Evolutionary conservation across 2,113 vertebrate species (phyloP).

Genomic region (Oncorhynchus nerka): DNA sequence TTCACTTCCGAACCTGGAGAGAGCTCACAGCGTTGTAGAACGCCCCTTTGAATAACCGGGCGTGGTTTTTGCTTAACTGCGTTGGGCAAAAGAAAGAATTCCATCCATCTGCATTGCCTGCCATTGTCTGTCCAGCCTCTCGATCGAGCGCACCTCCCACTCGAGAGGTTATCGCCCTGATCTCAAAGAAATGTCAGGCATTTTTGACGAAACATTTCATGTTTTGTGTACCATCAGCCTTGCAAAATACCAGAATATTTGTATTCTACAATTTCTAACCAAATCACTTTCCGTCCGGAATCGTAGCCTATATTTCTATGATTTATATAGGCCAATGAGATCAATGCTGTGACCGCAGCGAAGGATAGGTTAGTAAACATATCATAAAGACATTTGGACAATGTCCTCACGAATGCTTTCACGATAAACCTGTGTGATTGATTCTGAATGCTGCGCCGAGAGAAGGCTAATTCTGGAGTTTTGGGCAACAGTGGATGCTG

Average conservation of each 20-base stretch:
- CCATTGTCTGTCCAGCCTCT: background rate
- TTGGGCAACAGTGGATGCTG: conserved; percentile 66
- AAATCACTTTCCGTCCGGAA: background rate
- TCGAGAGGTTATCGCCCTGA: conserved; percentile 2
- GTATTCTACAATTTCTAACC: conserved; percentile 8
- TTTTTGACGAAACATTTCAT: conserved; percentile 2
- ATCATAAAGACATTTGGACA: conserved; percentile 47
- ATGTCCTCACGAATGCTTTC: conserved; percentile 29
- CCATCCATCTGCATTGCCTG: background rate
- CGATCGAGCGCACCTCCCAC: conserved; percentile 21
- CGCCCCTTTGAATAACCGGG: too few relatives aligned
- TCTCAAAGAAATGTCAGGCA: conserved; percentile 11
- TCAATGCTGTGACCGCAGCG: conserved; percentile 20
- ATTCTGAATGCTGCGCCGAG: conserved; percentile 69
- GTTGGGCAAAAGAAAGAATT: too few relatives aligned
- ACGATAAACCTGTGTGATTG: conserved; percentile 40
- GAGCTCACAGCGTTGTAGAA: too few relatives aligned
- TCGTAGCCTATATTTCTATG: background rate
- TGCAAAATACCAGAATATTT: background rate
- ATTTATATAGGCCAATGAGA: conserved; percentile 36
- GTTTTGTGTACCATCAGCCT: background rate
- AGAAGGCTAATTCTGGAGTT: conserved; percentile 59
- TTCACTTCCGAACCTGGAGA: too few relatives aligned
- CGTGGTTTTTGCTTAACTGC: too few relatives aligned
- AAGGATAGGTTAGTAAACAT: conserved; percentile 1